Evolutionary conservation across 2,888 invertebrate genomes (phyloP).

Genomic region (Thumatha senex): DNA sequence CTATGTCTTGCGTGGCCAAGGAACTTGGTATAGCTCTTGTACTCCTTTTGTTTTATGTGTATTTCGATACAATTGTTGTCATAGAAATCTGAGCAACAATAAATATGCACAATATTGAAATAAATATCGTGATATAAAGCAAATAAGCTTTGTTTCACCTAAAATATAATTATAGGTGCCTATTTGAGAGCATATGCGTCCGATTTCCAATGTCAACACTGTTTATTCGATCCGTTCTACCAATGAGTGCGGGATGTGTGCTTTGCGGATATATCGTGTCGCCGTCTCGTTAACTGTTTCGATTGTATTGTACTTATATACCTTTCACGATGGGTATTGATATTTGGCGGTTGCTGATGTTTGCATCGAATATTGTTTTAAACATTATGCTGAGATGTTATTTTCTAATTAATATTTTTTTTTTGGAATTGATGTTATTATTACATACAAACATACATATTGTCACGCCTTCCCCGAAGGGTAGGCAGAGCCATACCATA

Average conservation of each 20-base stretch:
- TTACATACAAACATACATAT: no score
- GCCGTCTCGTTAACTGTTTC: constrained; percentile 51
- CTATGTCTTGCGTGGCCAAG: no score
- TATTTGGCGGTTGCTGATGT: background rate
- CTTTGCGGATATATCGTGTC: constrained; percentile 43
- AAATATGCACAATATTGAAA: background rate
- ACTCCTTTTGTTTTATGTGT: no score
- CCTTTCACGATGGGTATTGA: background rate
- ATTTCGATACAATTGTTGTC: no score
- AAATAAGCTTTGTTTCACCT: background rate
- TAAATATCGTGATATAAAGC: background rate
- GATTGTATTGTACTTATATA: constrained; percentile 46
- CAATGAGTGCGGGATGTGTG: constrained; percentile 34
- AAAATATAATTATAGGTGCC: background rate
- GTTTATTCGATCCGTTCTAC: constrained; percentile 37
- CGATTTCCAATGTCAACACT: constrained; percentile 45
- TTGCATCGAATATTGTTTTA: background rate
- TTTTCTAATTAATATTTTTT: no score
- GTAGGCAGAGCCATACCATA: no score
- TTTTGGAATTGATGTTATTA: no score
- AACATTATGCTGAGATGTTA: no score
- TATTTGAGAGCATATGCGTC: constrained; percentile 30
- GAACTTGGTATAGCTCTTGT: no score
- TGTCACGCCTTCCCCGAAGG: no score
- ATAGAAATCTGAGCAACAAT: background rate